phyloP scores from a whole-genome alignment of 2,797 vertebrate genomes.

The Picus viridis region DNA sequence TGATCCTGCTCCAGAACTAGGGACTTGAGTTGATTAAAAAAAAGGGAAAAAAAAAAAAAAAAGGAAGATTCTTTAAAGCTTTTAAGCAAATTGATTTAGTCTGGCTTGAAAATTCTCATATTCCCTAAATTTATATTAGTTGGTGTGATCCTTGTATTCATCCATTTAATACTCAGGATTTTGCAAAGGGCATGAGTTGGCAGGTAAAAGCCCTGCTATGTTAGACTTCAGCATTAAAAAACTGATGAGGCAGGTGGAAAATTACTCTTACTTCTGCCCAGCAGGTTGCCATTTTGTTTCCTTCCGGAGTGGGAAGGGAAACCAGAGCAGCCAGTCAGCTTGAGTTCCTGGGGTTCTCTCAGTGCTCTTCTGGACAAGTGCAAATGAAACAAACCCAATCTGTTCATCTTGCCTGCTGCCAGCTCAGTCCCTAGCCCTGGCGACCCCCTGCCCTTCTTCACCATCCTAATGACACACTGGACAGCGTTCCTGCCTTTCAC shows the following conservation, averaged over 20 bases:
- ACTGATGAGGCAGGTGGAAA: background rate
- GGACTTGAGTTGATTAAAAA: constrained; percentile 13
- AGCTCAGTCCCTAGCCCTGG: background rate
- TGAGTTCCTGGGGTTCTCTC: background rate
- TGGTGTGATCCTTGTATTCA: background rate
- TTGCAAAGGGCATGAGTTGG: background rate
- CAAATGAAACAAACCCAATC: background rate
- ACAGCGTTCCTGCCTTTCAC: accelerated
- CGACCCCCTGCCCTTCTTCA: background rate
- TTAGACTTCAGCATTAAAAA: background rate
- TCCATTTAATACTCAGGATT: background rate
- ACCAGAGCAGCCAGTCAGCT: background rate
- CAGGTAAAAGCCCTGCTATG: background rate
- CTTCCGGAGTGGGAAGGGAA: background rate
- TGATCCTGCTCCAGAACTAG: background rate
- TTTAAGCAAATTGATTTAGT: constrained; percentile 34
- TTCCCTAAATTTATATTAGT: background rate
- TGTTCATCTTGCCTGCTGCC: background rate
- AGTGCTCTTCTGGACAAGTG: background rate
- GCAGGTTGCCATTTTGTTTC: background rate
- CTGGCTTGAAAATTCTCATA: background rate
- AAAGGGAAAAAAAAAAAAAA: background rate
- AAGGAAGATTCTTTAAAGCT: background rate
- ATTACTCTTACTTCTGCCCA: background rate
- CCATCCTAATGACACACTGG: accelerated